phyloP scores from a whole-genome alignment of 2,113 vertebrate species.

The Clupea harengus region DNA sequence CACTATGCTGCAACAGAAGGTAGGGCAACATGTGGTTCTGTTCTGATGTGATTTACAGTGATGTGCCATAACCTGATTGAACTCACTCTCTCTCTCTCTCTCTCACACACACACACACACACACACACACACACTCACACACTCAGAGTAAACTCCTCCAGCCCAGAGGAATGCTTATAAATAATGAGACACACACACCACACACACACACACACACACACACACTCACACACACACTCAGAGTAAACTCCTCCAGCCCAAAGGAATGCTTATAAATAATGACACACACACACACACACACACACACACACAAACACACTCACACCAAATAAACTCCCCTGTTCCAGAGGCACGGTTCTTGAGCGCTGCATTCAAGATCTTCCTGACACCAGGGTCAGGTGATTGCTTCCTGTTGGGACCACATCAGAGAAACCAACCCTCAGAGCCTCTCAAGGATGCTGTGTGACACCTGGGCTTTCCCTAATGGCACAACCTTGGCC shows the following conservation, averaged over 20 bases:
- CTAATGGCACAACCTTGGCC: no score
- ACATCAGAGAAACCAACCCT: background rate
- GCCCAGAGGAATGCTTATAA: no score
- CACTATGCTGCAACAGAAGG: background rate
- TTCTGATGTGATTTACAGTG: background rate
- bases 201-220: background rate
- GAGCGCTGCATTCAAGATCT: background rate
- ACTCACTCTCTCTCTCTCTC: background rate
- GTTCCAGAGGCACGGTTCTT: background rate
- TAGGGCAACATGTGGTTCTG: background rate
- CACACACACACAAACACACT: background rate
- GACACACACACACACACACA: no score
- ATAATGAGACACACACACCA: no score
- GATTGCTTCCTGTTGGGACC: background rate
- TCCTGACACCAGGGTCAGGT: background rate
- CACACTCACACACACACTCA: background rate
- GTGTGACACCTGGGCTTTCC: no score
- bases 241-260: background rate
- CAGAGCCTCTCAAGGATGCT: no score
- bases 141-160: background rate
- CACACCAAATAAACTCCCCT: background rate
- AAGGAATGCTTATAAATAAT: background rate
- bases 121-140: background rate
- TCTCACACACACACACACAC: background rate
- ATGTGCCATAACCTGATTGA: background rate